phyloP scores from a whole-genome alignment of 2,797 vertebrate genomes.

The Leucoraja ocellata region DNA sequence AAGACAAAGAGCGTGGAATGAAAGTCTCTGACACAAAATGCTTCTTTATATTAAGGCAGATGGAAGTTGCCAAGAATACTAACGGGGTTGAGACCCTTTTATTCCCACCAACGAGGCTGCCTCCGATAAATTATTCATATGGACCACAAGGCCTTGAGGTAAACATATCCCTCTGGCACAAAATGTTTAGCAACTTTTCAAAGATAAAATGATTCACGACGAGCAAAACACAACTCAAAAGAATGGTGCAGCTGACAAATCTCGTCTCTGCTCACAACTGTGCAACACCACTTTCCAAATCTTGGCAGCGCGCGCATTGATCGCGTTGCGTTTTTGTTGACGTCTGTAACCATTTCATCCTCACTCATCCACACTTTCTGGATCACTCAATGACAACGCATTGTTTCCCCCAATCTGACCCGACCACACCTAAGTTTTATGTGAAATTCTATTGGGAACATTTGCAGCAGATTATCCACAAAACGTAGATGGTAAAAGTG shows the following conservation, averaged over 20 bases:
- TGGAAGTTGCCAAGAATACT: not conserved
- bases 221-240: not conserved
- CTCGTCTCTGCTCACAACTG: not conserved
- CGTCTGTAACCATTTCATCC: not conserved
- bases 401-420: not conserved
- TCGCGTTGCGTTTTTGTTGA: not conserved
- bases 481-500: not conserved
- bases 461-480: not conserved
- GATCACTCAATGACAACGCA: not conserved
- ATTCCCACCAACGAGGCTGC: not conserved
- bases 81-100: not conserved
- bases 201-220: not conserved
- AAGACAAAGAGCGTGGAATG: not conserved
- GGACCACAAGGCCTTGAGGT: not conserved
- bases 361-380: not conserved
- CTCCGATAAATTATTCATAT: slow-evolving; percentile 2
- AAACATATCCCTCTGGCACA: not conserved
- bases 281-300: too few relatives aligned
- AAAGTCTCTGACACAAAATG: not conserved
- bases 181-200: not conserved
- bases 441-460: not conserved
- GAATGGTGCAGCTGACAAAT: not conserved
- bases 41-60: not conserved
- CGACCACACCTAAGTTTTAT: not conserved
- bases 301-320: not conserved